Evolutionary conservation across 2,113 vertebrate species (phyloP), one percentile per base, ranked within the genome.

Genomic region (Alethe castanea): DNA sequence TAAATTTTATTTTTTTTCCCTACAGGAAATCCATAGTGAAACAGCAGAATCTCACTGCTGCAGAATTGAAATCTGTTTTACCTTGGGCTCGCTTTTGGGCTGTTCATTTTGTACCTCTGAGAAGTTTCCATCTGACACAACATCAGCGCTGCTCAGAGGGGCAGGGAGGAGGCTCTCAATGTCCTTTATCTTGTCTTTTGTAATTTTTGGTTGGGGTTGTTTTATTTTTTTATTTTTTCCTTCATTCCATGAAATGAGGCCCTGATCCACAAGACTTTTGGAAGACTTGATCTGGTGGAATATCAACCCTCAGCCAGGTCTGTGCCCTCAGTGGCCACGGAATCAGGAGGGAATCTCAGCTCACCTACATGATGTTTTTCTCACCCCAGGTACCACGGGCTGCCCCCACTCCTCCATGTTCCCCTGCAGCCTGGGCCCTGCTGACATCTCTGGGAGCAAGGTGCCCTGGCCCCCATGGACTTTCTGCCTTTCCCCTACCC

Each of bases 251-350:
- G 33, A 50, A 79, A 66, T 7, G 12, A 23, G 20, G 14, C 24
- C 9, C 8, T 1, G 12, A 29, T 35, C 23, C 60, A 29, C 29
- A n/a, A 61, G 50, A 22, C 2, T 29, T 44, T 19, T 57, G 60
- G 45, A 36, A 13, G 26, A 53, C 47, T 24, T 57, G 79, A 28
- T 11, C 25, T 20, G 25, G 23, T 60, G 65, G 36, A 47, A 65
- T 47, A 60, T 23, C 0, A 0, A 6, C 31, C 31, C 26, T 44
- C 48, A 42, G 45, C 44, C n/a, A 50, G 26, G 25, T 33, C 33
- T 24, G 48, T 1, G 5, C 35, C 1, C 1, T 12, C 57, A 7
- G 53, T 0, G 9, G 47, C 57, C 26, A 23, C 4, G 1, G 65
- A 25, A 19, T 25, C 45, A 15, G 56, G 1, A 35, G 35, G 42